Conservation (phyloP, 2,888 invertebrate species). For the Hirtodrosophila confusa region DNA sequence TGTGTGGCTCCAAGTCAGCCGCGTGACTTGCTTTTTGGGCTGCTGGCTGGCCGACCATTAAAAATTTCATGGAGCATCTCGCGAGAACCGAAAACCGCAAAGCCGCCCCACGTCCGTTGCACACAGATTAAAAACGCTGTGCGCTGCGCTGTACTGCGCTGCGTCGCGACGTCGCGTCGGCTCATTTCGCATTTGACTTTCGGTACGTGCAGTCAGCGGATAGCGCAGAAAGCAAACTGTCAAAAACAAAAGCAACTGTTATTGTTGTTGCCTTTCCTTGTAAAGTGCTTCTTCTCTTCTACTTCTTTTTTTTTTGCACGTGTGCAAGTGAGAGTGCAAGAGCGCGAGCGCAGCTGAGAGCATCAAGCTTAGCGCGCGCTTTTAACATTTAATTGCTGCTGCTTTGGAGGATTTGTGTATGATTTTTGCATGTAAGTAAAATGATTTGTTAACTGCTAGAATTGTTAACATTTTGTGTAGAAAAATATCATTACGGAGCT, state of each 20-base stretch:
- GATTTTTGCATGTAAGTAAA: constrained; percentile 55
- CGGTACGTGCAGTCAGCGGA: constrained; percentile 67
- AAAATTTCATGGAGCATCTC: constrained; percentile 50
- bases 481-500: constrained; percentile 17
- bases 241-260: constrained; percentile 33
- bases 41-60: constrained; percentile 52
- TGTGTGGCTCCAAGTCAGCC: constrained; percentile 43
- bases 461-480: constrained; percentile 2
- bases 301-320: constrained; percentile 37
- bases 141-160: constrained; percentile 35
- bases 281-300: constrained; percentile 18
- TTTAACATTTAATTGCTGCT: constrained; percentile 25
- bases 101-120: constrained; percentile 29
- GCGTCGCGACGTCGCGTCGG: constrained; percentile 34
- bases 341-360: constrained; percentile 22
- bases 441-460: neutral
- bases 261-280: constrained; percentile 26
- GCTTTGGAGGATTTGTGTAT: constrained; percentile 17
- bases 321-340: constrained; percentile 39
- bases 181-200: constrained; percentile 79
- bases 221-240: constrained; percentile 39
- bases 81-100: constrained; percentile 34
- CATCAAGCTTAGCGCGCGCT: constrained; percentile 35
- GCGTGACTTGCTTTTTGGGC: constrained; percentile 66
- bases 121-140: constrained; percentile 50